These are phyloP conservation scores for Teleiodes luculella DNA, from an alignment of 2,888 invertebrate species.

Conservation along the genomic window DNA sequence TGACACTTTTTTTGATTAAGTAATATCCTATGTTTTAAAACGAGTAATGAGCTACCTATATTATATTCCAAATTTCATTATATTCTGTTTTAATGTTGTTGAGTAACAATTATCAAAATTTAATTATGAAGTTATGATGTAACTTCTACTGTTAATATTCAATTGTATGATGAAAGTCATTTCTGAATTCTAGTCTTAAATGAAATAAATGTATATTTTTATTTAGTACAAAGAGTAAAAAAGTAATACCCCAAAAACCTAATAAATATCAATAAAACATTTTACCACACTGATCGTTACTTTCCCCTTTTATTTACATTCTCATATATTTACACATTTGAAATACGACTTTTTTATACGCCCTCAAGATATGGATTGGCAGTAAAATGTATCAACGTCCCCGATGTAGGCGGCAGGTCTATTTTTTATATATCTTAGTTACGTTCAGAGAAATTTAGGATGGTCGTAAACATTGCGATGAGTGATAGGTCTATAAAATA, in stretches of 20 bases:
- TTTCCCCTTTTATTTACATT: constrained; percentile 35
- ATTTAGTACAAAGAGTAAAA: background rate
- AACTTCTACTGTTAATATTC: too few species aligned
- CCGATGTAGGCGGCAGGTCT: background rate
- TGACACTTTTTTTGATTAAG: too few species aligned
- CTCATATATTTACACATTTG: constrained; percentile 69
- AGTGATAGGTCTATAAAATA: background rate
- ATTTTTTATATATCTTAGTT: constrained; percentile 5
- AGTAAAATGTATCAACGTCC: constrained; percentile 49
- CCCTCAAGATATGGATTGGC: constrained; percentile 66
- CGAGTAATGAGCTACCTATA: too few species aligned
- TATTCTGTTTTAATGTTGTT: too few species aligned
- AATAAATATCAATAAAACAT: constrained; percentile 61
- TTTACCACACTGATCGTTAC: constrained; percentile 37
- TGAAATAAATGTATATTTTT: too few species aligned
- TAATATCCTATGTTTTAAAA: too few species aligned
- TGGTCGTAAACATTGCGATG: background rate
- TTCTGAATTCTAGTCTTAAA: too few species aligned
- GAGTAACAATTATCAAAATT: too few species aligned
- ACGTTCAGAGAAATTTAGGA: constrained; percentile 4
- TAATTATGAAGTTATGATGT: too few species aligned
- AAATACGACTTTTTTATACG: constrained; percentile 63
- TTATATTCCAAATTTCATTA: too few species aligned
- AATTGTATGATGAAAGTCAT: too few species aligned
- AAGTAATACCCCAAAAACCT: constrained; percentile 38